These are phyloP conservation scores for Empis livida DNA, from an alignment of 2,888 invertebrate species.

Conservation along the genomic window DNA sequence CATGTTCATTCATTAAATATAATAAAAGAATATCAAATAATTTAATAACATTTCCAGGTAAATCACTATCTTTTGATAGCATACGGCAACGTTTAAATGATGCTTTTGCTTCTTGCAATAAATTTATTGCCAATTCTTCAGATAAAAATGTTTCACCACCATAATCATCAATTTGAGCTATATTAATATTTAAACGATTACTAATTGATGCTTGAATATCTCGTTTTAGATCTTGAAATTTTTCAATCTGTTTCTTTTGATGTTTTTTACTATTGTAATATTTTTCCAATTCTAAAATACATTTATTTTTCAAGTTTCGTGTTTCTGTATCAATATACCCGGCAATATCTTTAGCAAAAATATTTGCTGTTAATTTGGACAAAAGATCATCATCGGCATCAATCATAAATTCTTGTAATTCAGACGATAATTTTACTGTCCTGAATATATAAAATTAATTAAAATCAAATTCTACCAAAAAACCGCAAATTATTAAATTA, in stretches of 20 bases:
- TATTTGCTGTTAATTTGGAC: slow-evolving; percentile 61
- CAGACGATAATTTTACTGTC: slow-evolving; percentile 60
- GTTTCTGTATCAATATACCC: slow-evolving; percentile 69
- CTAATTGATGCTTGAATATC: slow-evolving; percentile 91
- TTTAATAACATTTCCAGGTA: slow-evolving; percentile 62
- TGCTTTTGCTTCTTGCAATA: slow-evolving; percentile 80
- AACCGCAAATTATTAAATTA: too few relatives aligned
- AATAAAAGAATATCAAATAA: slow-evolving; percentile 76
- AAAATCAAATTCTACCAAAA: too few relatives aligned
- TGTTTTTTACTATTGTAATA: slow-evolving; percentile 92
- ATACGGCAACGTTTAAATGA: slow-evolving; percentile 80
- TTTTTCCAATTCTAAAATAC: slow-evolving; percentile 57
- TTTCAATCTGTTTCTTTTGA: slow-evolving; percentile 84
- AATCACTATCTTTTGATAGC: slow-evolving; percentile 65
- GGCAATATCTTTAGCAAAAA: slow-evolving; percentile 67
- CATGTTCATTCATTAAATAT: slow-evolving; percentile 78
- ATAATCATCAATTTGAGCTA: slow-evolving; percentile 89
- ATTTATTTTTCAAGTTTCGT: slow-evolving; percentile 64
- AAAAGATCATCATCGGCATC: slow-evolving; percentile 68
- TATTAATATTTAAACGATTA: slow-evolving; percentile 81
- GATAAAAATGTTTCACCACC: slow-evolving; percentile 95
- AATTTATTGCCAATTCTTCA: slow-evolving; percentile 82
- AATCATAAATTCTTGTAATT: slow-evolving; percentile 60
- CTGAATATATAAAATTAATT: slow-evolving; percentile 30
- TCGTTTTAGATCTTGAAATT: slow-evolving; percentile 82